Conservation (phyloP, 1,140 invertebrate species). For the Papilio xuthus region DNA sequence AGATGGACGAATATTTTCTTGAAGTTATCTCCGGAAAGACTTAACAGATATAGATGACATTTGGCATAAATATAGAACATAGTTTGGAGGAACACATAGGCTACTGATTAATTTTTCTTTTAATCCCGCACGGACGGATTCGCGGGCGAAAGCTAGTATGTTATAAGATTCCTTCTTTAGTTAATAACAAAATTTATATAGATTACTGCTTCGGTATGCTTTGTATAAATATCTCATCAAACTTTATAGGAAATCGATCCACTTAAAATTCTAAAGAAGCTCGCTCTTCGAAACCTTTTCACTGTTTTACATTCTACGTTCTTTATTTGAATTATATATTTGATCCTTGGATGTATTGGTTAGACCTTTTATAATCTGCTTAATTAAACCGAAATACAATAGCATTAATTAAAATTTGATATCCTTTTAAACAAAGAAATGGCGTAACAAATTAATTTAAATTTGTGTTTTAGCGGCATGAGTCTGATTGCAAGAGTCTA, state of each 20-base stretch:
- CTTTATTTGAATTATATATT: constrained; percentile 2
- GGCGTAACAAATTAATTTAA: too few relatives aligned
- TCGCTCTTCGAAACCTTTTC: constrained; percentile 14
- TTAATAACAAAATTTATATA: constrained; percentile 1
- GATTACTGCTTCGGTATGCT: not conserved
- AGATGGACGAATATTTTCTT: too few relatives aligned
- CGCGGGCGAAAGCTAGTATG: too few relatives aligned
- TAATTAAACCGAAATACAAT: not conserved
- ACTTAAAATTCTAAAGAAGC: constrained; percentile 17
- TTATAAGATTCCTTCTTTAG: not conserved
- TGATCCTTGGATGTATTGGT: not conserved
- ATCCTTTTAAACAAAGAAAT: not conserved
- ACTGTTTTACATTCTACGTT: constrained; percentile 2
- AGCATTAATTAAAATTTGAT: not conserved
- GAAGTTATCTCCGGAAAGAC: too few relatives aligned
- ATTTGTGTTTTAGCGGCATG: too few relatives aligned
- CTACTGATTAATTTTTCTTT: too few relatives aligned
- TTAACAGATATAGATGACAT: too few relatives aligned
- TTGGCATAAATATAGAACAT: too few relatives aligned
- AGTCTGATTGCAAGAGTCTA: too few relatives aligned
- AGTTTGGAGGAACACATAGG: too few relatives aligned
- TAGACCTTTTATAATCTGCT: not conserved
- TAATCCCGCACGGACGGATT: too few relatives aligned
- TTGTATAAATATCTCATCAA: constrained; percentile 33
- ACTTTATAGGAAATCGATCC: constrained; percentile 28